These are phyloP conservation scores for Meteorus colon DNA, from an alignment of 2,888 invertebrate genomes.

Conservation along the genomic window DNA sequence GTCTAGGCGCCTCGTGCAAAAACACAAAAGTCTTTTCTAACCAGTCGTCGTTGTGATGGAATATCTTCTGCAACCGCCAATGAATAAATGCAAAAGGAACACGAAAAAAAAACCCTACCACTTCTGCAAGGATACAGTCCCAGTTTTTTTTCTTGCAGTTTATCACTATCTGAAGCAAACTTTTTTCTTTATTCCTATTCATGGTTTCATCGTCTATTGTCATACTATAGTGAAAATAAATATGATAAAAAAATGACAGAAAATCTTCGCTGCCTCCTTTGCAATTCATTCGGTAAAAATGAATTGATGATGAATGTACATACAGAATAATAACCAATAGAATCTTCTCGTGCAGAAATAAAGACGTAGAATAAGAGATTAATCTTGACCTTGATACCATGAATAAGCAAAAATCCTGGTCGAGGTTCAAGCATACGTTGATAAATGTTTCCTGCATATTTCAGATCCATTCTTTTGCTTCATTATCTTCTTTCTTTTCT, in stretches of 20 bases:
- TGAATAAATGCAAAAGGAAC: background rate
- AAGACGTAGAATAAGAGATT: background rate
- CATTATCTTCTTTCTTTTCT: background rate
- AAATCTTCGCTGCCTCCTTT: too few relatives aligned
- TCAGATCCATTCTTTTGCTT: background rate
- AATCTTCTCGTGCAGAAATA: background rate
- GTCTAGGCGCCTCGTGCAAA: background rate
- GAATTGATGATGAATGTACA: too few relatives aligned
- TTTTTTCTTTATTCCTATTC: background rate
- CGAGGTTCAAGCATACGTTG: background rate
- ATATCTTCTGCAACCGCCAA: background rate
- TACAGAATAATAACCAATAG: too few relatives aligned
- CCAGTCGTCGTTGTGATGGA: background rate
- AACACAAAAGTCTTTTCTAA: background rate
- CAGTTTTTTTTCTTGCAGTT: background rate
- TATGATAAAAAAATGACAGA: too few relatives aligned
- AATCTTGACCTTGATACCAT: background rate
- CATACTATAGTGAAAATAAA: too few relatives aligned
- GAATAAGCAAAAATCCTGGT: slow-evolving; percentile 5
- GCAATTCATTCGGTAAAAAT: too few relatives aligned
- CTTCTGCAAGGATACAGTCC: background rate
- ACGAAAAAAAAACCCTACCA: background rate
- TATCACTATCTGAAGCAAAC: background rate
- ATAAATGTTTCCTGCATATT: slow-evolving; percentile 1
- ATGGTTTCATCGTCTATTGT: background rate